Conservation (phyloP, 1,140 invertebrate species). For the Amphibalanus amphitrite region DNA sequence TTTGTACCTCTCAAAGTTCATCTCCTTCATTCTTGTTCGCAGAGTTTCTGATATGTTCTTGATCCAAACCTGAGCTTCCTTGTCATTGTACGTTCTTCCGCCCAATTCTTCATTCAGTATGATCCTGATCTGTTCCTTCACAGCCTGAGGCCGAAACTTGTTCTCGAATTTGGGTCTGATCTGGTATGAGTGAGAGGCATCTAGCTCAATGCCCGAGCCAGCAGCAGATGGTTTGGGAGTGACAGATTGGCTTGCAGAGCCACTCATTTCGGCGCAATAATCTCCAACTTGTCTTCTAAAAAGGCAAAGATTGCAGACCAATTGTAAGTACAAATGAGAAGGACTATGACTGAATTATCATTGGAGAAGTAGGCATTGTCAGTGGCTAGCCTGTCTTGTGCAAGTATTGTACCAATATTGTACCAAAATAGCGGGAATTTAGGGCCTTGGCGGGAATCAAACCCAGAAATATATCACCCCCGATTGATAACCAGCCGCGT, state of each 20-base stretch:
- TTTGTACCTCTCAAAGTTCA: not conserved
- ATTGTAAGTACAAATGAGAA: too few species aligned
- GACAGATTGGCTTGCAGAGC: not conserved
- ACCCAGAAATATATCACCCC: too few species aligned
- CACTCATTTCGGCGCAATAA: not conserved
- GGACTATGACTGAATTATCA: too few species aligned
- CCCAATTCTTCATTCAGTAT: not conserved
- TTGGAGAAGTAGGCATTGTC: too few species aligned
- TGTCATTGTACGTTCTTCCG: not conserved
- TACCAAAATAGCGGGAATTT: too few species aligned
- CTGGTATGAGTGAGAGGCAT: not conserved
- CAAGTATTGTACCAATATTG: too few species aligned
- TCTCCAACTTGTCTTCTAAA: too few species aligned
- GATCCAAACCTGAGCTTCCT: not conserved
- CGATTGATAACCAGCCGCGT: too few species aligned
- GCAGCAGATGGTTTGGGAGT: not conserved
- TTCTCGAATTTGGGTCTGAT: not conserved
- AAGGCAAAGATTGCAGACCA: too few species aligned
- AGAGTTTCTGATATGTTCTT: not conserved
- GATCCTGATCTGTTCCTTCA: not conserved
- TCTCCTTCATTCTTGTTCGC: not conserved
- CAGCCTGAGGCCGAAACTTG: not conserved
- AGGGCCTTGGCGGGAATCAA: too few species aligned
- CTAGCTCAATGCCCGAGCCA: not conserved
- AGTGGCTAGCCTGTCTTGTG: too few species aligned